Percentiles rank a stretch among this genome's conserved stretches.
Evolutionary conservation across 1,140 invertebrate species (phyloP).

Genomic region (Oscheius sp.): DNA sequence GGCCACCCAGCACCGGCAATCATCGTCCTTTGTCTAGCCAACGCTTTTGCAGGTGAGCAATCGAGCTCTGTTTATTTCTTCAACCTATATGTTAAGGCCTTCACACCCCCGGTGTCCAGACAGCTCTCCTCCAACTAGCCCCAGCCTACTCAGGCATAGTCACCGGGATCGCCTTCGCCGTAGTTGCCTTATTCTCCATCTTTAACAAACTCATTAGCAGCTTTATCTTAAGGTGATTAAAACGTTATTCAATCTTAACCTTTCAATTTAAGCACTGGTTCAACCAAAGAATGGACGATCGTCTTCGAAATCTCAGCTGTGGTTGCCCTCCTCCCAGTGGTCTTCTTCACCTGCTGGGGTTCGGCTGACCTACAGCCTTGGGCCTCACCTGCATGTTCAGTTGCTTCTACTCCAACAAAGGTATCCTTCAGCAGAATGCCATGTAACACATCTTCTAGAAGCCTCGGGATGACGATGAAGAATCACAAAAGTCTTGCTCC

Average conservation of each 20-base stretch:
- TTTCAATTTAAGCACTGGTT: constrained; percentile 32
- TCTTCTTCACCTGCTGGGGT: constrained; percentile 54
- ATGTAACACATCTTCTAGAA: not conserved
- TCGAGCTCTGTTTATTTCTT: too few relatives aligned
- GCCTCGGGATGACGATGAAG: constrained; percentile 11
- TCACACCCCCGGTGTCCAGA: constrained; percentile 59
- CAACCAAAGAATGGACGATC: constrained; percentile 47
- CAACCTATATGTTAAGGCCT: constrained; percentile 47
- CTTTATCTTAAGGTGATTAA: constrained; percentile 37
- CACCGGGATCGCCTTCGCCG: constrained; percentile 55
- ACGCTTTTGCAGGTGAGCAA: constrained; percentile 59
- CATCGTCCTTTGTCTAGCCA: constrained; percentile 53
- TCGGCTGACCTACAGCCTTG: constrained; percentile 49
- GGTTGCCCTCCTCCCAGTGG: constrained; percentile 46
- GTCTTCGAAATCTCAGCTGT: constrained; percentile 51
- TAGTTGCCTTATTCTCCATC: constrained; percentile 54
- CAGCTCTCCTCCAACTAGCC: constrained; percentile 56
- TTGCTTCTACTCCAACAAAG: not conserved
- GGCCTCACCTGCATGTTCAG: constrained; percentile 21
- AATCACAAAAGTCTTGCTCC: constrained; percentile 17
- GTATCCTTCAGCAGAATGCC: not conserved
- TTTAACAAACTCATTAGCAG: constrained; percentile 51
- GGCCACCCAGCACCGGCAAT: constrained; percentile 43
- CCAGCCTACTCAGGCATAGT: constrained; percentile 57
- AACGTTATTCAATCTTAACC: not conserved